Percentiles rank a stretch among this genome's conserved stretches.
Conservation (phyloP, 2,888 invertebrate genomes). For the Pediacus dermestoides region DNA sequence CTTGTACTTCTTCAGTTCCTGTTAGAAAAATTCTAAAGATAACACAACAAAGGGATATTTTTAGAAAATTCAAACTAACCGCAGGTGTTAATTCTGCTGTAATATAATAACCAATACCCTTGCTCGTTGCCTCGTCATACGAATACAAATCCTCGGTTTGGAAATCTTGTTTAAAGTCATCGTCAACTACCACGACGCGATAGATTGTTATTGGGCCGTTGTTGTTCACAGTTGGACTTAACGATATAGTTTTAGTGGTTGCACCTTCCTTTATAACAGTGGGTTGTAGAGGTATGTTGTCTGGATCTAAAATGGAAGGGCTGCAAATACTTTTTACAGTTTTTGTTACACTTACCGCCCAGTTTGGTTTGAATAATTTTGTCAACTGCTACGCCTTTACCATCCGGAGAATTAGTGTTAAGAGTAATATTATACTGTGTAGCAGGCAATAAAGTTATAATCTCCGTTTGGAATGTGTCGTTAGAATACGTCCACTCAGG, state of each 20-base stretch:
- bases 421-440: constrained; percentile 73
- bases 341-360: constrained; percentile 49
- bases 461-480: constrained; percentile 55
- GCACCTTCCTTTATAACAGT: constrained; percentile 57
- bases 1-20: constrained; percentile 38
- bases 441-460: constrained; percentile 68
- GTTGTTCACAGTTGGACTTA: constrained; percentile 66
- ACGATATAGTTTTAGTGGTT: constrained; percentile 62
- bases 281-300: constrained; percentile 69
- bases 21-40: neutral
- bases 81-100: constrained; percentile 73
- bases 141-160: constrained; percentile 60
- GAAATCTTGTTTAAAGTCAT: constrained; percentile 61
- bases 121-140: constrained; percentile 62
- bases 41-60: too few relatives aligned
- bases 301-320: constrained; percentile 49
- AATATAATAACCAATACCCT: constrained; percentile 75
- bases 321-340: constrained; percentile 1
- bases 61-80: too few relatives aligned
- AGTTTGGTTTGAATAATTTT: constrained; percentile 66
- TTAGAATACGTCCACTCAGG: constrained; percentile 61
- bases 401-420: constrained; percentile 60
- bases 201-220: constrained; percentile 77
- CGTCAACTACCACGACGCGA: constrained; percentile 69
- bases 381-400: constrained; percentile 57